These are phyloP conservation scores for Leistus spinibarbis DNA, from an alignment of 2,888 invertebrate species.

Conservation along the genomic window DNA sequence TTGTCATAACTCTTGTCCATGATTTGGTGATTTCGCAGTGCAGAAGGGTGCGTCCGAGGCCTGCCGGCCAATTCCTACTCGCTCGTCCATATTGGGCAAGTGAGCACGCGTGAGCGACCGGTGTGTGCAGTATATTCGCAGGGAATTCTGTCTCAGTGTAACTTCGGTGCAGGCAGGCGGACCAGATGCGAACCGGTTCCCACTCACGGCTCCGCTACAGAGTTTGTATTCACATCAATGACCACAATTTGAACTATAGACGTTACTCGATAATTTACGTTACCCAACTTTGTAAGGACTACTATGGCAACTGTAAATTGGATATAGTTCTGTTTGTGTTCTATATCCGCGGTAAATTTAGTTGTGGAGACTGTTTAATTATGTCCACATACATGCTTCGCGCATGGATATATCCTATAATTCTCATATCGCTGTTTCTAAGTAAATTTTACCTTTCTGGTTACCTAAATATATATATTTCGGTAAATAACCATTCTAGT, in stretches of 20 bases:
- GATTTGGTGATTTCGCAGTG: constrained; percentile 4
- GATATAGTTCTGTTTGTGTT: background rate
- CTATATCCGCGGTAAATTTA: background rate
- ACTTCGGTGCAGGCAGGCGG: background rate
- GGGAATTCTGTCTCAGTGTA: too few species aligned
- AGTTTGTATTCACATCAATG: background rate
- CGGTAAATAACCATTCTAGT: too few species aligned
- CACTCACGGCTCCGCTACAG: too few species aligned
- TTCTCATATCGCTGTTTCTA: too few species aligned
- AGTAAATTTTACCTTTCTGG: too few species aligned
- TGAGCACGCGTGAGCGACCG: background rate
- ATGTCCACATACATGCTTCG: background rate
- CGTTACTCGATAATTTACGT: background rate
- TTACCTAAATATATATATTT: too few species aligned
- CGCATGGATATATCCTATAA: background rate
- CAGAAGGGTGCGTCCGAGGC: background rate
- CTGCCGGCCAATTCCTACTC: background rate
- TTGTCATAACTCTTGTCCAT: constrained; percentile 7
- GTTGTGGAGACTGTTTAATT: too few species aligned
- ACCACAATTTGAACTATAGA: background rate
- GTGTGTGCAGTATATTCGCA: background rate
- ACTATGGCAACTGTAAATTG: background rate
- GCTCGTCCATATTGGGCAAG: background rate
- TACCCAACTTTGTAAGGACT: background rate
- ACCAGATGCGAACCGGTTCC: background rate